A percentile compares a stretch with the other conserved stretches of the same genome.
phyloP scores from a whole-genome alignment of 2,888 invertebrate genomes.

The Ametastegia equiseti region DNA sequence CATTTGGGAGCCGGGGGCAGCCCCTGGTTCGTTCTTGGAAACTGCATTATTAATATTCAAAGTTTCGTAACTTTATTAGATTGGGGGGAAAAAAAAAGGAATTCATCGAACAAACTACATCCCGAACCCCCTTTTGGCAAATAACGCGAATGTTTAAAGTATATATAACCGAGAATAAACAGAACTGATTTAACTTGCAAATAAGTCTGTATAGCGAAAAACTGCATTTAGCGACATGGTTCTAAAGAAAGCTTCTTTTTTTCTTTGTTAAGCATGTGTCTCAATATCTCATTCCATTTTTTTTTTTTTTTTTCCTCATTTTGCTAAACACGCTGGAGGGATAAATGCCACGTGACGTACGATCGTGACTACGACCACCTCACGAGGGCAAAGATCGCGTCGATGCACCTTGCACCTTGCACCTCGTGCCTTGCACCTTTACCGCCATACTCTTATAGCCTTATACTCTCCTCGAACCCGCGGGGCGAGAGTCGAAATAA shows the following conservation, averaged over 20 bases:
- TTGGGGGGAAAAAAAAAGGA: background rate
- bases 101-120: background rate
- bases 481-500: conserved; percentile 16
- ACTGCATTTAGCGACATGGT: background rate
- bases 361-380: conserved; percentile 29
- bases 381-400: conserved; percentile 26
- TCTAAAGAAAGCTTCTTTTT: background rate
- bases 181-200: background rate
- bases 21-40: conserved; percentile 11
- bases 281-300: background rate
- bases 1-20: background rate
- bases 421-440: conserved; percentile 17
- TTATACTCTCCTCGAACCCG: background rate
- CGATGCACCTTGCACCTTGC: conserved; percentile 36
- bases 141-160: background rate
- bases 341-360: conserved; percentile 31
- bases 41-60: conserved; percentile 13
- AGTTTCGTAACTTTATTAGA: background rate
- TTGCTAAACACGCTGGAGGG: background rate
- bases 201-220: background rate
- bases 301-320: background rate
- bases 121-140: background rate
- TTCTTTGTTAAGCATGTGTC: background rate
- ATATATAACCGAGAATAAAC: background rate
- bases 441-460: background rate